A percentile compares a stretch with the other conserved stretches of the same genome.
These are phyloP conservation scores for Gymnogyps californianus DNA, from an alignment of 2,113 vertebrate species.

Conservation along the genomic window DNA sequence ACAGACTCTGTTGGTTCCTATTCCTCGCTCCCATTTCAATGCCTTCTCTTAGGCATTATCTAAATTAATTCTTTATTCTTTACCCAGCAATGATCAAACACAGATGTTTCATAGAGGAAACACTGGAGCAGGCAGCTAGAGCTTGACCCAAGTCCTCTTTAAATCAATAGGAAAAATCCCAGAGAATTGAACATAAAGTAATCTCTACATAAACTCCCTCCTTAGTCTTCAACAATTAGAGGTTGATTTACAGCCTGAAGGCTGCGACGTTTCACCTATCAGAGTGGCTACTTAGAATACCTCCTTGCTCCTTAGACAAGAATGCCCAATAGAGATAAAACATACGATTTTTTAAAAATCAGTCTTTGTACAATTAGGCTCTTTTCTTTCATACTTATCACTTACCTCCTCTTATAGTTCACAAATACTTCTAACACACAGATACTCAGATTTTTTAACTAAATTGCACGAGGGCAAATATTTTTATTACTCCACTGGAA, in stretches of 20 bases:
- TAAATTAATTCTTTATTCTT: constrained; percentile 11
- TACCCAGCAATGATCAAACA: background rate
- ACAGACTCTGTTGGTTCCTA: background rate
- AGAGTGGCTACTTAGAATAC: background rate
- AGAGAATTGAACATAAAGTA: background rate
- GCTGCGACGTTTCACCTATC: background rate
- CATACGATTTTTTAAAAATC: rapidly evolving
- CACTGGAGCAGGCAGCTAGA: background rate
- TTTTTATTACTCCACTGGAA: background rate
- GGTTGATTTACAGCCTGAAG: background rate
- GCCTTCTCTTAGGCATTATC: background rate
- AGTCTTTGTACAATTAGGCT: background rate
- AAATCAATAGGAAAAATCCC: background rate
- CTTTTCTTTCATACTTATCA: background rate
- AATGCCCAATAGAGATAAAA: too few relatives aligned
- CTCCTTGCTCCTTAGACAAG: background rate
- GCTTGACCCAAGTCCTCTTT: background rate
- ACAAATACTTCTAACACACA: background rate
- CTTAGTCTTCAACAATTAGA: background rate
- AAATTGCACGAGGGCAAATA: rapidly evolving
- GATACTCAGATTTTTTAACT: background rate
- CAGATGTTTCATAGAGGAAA: background rate
- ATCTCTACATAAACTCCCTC: background rate
- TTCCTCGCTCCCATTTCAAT: background rate
- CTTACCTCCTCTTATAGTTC: background rate